Percentiles rank a stretch among this genome's conserved stretches.
These are phyloP conservation scores for Eira barbara DNA, from an alignment of 2,113 vertebrate genomes.

Conservation along the genomic window DNA sequence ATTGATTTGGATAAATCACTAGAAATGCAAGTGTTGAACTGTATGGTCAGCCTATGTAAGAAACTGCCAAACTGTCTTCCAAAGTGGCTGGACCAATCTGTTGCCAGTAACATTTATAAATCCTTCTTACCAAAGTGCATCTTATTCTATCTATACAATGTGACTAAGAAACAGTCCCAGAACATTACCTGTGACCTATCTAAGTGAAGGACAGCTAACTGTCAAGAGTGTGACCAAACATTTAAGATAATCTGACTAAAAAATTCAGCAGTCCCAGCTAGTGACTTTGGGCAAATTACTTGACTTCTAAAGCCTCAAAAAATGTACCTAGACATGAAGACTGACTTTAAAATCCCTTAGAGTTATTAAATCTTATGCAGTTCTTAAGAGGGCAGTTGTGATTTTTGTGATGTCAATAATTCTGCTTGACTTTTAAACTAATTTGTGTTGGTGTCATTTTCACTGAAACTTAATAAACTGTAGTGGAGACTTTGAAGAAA, in stretches of 20 bases:
- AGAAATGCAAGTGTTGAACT: neutral
- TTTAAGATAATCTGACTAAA: neutral
- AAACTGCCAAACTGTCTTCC: neutral
- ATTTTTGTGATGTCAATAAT: neutral
- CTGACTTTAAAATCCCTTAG: neutral
- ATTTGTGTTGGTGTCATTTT: conserved; percentile 26
- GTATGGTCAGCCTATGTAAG: neutral
- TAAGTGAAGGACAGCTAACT: neutral
- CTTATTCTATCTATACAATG: neutral
- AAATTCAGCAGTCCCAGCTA: neutral
- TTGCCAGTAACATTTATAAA: neutral
- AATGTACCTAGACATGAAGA: neutral
- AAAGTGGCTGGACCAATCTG: neutral
- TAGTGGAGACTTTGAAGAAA: neutral
- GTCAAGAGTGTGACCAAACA: neutral
- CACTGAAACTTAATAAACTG: neutral
- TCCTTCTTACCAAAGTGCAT: neutral
- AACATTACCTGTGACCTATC: neutral
- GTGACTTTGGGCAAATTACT: neutral
- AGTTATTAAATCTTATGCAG: neutral
- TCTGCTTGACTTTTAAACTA: conserved; percentile 6
- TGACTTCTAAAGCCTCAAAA: neutral
- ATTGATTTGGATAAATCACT: neutral
- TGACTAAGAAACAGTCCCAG: neutral
- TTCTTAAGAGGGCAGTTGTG: neutral